Percentiles rank a stretch among this genome's conserved stretches.
phyloP scores from a whole-genome alignment of 2,888 invertebrate species.

The Serrognathus titanus region DNA sequence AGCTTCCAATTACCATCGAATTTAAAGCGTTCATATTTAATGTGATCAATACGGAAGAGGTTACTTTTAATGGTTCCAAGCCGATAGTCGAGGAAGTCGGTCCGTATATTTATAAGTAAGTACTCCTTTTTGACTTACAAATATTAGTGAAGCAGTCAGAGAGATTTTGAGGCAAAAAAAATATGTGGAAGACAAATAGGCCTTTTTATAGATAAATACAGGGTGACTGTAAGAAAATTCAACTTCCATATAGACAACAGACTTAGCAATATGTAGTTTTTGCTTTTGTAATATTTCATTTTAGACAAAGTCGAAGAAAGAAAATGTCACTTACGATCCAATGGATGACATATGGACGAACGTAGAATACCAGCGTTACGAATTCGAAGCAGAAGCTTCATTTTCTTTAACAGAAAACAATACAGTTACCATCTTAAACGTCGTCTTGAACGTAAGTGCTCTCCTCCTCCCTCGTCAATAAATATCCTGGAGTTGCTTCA shows the following conservation, averaged over 20 bases:
- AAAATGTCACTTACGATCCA: constrained; percentile 12
- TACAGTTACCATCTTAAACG: constrained; percentile 2
- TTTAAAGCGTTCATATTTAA: constrained; percentile 65
- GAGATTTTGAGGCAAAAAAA: too few relatives aligned
- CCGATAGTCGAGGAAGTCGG: constrained; percentile 64
- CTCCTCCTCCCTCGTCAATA: not conserved
- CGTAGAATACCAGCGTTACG: constrained; percentile 5
- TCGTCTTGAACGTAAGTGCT: constrained; percentile 7
- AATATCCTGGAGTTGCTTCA: constrained; percentile 1
- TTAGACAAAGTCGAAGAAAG: constrained; percentile 9
- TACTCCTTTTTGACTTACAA: too few relatives aligned
- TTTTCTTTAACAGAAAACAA: constrained; percentile 7
- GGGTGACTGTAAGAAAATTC: too few relatives aligned
- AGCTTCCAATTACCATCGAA: constrained; percentile 60
- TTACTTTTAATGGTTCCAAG: constrained; percentile 52
- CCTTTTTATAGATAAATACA: too few relatives aligned
- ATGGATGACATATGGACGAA: constrained; percentile 5
- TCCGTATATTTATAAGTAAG: constrained; percentile 66
- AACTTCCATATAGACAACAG: too few relatives aligned
- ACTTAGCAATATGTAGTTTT: too few relatives aligned
- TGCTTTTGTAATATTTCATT: too few relatives aligned
- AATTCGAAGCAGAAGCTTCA: constrained; percentile 10
- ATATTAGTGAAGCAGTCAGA: too few relatives aligned
- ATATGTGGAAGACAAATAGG: too few relatives aligned
- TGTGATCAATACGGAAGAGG: constrained; percentile 59